phyloP scores from a whole-genome alignment of 2,113 vertebrate species.

The Oreochromis aureus region DNA sequence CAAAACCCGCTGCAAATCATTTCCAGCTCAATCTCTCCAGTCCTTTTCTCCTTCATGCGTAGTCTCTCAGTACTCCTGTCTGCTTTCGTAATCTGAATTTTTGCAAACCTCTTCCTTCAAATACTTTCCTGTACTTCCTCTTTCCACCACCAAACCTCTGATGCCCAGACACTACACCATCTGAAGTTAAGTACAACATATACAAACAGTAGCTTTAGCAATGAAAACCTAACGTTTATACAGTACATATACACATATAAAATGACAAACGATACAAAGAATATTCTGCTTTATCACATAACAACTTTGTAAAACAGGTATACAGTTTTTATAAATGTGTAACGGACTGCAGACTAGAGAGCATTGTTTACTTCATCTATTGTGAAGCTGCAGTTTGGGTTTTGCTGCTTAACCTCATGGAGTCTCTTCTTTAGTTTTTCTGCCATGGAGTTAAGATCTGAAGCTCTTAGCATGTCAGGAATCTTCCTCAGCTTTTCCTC shows the following conservation, averaged over 20 bases:
- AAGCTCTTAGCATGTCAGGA: neutral
- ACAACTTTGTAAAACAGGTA: neutral
- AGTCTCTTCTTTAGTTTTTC: slow-evolving; percentile 21
- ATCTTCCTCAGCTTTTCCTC: slow-evolving; percentile 17
- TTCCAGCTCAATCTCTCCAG: neutral
- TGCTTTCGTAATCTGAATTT: neutral
- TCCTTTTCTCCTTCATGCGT: neutral
- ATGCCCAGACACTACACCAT: neutral
- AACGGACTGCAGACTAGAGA: neutral
- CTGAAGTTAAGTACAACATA: neutral
- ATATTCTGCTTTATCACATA: neutral
- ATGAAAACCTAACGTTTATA: neutral
- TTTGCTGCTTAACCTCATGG: neutral
- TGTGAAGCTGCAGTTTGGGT: neutral
- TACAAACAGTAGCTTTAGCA: neutral
- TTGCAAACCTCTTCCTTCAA: neutral
- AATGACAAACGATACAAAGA: neutral
- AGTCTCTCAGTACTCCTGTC: neutral
- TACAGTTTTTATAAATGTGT: neutral
- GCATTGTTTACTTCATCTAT: neutral
- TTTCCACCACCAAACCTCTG: neutral
- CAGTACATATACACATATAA: neutral
- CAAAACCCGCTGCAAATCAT: neutral
- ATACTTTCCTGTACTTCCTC: neutral
- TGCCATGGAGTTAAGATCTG: neutral